Base-by-base conservation (phyloP, 2,888 invertebrate genomes). In the Amphipyra tragopoginis region DNA sequence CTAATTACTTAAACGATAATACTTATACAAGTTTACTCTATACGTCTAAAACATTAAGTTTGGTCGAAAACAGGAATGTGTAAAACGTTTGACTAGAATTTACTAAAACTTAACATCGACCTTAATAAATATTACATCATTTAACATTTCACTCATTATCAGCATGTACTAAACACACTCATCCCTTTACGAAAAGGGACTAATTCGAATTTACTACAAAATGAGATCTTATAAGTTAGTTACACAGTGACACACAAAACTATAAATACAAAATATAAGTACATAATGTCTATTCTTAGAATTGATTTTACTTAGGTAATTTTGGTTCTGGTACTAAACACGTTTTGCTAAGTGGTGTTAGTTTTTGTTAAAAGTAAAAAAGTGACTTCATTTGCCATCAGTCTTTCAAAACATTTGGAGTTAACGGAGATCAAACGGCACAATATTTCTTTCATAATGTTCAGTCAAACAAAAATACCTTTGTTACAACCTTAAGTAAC, bases 31-130 rank as follows among this genome's bases (percentile, higher is more conserved):
- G 57, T 67, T 69, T 59, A 72, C 57, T 57, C 54, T 82, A 86
- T 85, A 86, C 82, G 85, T 83, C 84, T 88, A 84, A 81, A 86
- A 87, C 81, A 86, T 85, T 84, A 89, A 86, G 93, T 93, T 94
- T 93, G 93, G 93, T 94, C 93, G 92, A 90, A 90, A 94, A 94
- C 93, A 94, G 94, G 94, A 94, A 94, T 94, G 94, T 93, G 86
- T 92, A 92, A 92, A 94, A 94, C 93, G 91, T 89, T 86, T 94
- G 94, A 94, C 94, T 94, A 94, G 94, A 94, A 93, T 94, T 94
- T 94, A 90, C 90, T 92, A 94, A 91, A 94, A 94, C 94, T 90
- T 94, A 94, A 94, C 94, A 90, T 89, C 90, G 88, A 91, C 91
- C 92, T 81, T 86, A 91, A 93, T 92, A 93, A 92, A 93, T 92